These are phyloP conservation scores for Amphipoea oculea DNA, from an alignment of 2,888 invertebrate genomes.

Conservation along the genomic window DNA sequence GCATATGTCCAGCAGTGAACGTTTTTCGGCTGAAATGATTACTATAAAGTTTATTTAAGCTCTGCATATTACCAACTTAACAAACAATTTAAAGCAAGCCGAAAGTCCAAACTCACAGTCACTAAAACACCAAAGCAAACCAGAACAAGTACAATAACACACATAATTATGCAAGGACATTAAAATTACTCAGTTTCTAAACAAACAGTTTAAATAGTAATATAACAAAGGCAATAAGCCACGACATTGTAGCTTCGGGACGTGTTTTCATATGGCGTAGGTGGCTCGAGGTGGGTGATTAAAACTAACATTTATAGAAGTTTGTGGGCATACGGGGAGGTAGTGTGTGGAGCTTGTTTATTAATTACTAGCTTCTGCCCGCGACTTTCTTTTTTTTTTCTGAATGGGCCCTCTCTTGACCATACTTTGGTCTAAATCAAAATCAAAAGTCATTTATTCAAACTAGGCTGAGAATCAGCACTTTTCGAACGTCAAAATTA, in stretches of 20 bases:
- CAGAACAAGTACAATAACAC: constrained; percentile 17
- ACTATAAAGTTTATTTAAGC: not conserved
- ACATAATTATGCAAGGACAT: constrained; percentile 22
- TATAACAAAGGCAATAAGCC: constrained; percentile 67
- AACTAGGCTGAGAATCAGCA: too few species aligned
- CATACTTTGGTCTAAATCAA: too few species aligned
- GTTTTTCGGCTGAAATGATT: too few species aligned
- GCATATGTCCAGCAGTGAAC: too few species aligned
- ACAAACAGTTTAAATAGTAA: constrained; percentile 58
- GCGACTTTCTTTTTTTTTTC: too few species aligned
- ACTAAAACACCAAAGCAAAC: not conserved
- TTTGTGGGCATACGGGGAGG: constrained; percentile 45
- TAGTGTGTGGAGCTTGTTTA: constrained; percentile 23
- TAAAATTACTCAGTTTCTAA: constrained; percentile 46
- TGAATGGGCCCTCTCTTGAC: too few species aligned
- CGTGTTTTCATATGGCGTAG: constrained; percentile 67
- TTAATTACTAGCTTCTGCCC: not conserved
- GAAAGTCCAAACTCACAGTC: not conserved
- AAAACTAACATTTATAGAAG: constrained; percentile 73
- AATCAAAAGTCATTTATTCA: too few species aligned
- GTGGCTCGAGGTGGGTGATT: constrained; percentile 71
- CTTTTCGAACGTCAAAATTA: too few species aligned
- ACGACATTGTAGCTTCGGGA: constrained; percentile 64
- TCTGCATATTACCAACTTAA: not conserved
- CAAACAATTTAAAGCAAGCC: too few species aligned